Evolutionary conservation across 2,888 invertebrate genomes (phyloP), one percentile per base, ranked within the genome.

Genomic region (Drosophila anomalata): DNA sequence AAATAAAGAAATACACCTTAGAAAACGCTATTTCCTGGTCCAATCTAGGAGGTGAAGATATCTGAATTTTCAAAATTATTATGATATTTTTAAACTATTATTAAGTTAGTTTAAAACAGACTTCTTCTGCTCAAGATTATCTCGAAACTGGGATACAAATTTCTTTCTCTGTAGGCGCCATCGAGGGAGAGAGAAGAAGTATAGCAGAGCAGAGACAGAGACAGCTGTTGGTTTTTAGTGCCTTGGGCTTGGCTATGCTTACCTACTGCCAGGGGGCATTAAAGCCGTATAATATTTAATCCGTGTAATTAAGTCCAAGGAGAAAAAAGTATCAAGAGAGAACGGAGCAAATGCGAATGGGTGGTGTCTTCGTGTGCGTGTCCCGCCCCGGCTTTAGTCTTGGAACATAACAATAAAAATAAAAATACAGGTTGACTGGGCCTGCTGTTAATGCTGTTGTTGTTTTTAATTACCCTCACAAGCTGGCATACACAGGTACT

Each of bases 231-330:
- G 36, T 36, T 47, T 65, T 55, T 48, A 56, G 46, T 62, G 73
- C 63, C 73, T 62, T 54, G 72, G 72, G 39, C 55, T 46, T 54
- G 69, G 47, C 70, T 69, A 44, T 60, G 71, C 54, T 55, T 70
- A 71, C 63, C 63, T 70, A 56, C 70, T 52, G 54, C 62, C 55
- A 55, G 55, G 72, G 68, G 73, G 73, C 73, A 86, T 86, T 74
- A 83, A 85, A 81, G 76, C 83, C 88, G 74, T 78, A 83, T 87
- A 79, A 81, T 87, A 79, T 77, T 79, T 88, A 88, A 89, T 87
- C 87, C 88, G 75, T 79, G 78, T 88, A 88, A 88, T 88, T 89
- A 86, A 88, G 87, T 85, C 85, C 83, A 88, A 87, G 88, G 89
- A 77, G 74, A 66, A 61, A 39, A 52, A 44, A 75, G 73, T 54